Conservation (phyloP, 2,888 invertebrate genomes). For the Sarcophaga caerulescens region DNA sequence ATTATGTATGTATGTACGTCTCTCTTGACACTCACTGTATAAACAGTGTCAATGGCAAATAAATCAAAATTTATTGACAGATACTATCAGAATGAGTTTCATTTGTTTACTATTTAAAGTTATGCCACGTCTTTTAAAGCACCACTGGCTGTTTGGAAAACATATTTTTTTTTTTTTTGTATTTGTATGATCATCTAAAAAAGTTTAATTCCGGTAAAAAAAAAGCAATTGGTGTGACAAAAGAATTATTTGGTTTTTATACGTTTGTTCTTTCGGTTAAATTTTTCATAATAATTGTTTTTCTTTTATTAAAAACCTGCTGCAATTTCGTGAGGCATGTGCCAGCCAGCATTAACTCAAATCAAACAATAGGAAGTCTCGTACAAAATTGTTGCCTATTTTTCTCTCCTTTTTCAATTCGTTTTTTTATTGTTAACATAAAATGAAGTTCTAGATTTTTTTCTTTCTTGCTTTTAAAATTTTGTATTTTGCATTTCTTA, state of each 20-base stretch:
- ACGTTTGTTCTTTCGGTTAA: background rate
- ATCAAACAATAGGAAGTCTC: constrained; percentile 69
- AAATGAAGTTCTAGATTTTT: constrained; percentile 35
- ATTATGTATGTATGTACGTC: too few relatives aligned
- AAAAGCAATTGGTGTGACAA: too few relatives aligned
- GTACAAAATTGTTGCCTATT: constrained; percentile 61
- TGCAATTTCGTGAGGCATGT: constrained; percentile 38
- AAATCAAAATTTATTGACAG: too few relatives aligned
- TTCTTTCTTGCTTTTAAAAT: constrained; percentile 18
- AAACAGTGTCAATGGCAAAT: too few relatives aligned
- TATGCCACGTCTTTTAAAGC: too few relatives aligned
- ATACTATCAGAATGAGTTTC: too few relatives aligned
- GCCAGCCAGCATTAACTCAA: constrained; percentile 36
- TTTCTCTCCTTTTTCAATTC: constrained; percentile 28
- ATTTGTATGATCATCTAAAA: too few relatives aligned
- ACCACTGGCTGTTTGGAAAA: too few relatives aligned
- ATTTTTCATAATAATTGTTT: constrained; percentile 38
- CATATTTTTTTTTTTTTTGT: too few relatives aligned
- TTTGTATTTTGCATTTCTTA: background rate
- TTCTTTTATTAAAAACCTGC: constrained; percentile 17
- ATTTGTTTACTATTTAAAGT: too few relatives aligned
- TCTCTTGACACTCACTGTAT: too few relatives aligned
- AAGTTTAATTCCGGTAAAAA: too few relatives aligned
- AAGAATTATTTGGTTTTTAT: background rate
- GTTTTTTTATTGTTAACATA: constrained; percentile 17